phyloP scores from a whole-genome alignment of 2,113 vertebrate genomes.

The Dasypus novemcinctus region DNA sequence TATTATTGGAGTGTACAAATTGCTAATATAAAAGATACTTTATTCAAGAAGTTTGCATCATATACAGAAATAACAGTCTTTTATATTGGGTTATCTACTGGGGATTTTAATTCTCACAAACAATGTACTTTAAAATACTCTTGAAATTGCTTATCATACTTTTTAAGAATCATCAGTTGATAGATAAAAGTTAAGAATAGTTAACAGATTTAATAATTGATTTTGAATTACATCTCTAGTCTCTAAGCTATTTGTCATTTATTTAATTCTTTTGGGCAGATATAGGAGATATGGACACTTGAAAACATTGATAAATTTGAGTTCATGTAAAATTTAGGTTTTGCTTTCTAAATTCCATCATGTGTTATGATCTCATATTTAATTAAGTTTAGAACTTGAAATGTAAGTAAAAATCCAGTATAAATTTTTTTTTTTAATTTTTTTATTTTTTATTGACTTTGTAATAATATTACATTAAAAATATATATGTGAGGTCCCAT shows the following conservation, averaged over 20 bases:
- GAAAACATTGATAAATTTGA: background rate
- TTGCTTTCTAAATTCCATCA: background rate
- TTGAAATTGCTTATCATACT: background rate
- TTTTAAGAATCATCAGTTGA: background rate
- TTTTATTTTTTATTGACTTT: too few relatives aligned
- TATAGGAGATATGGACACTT: background rate
- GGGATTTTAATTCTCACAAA: background rate
- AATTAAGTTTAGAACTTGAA: background rate
- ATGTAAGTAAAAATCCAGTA: background rate
- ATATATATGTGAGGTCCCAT: too few relatives aligned
- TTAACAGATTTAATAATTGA: slow-evolving; percentile 7
- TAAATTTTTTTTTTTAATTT: too few relatives aligned
- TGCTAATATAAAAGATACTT: background rate
- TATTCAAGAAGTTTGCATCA: background rate
- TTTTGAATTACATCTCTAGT: background rate
- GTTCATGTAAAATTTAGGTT: background rate
- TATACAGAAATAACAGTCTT: background rate
- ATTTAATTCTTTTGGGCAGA: background rate
- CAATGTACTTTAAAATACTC: background rate
- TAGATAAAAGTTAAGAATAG: background rate
- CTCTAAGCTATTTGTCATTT: background rate
- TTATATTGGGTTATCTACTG: background rate
- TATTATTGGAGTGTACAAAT: background rate
- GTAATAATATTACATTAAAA: too few relatives aligned
- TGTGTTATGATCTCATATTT: background rate